Evolutionary conservation across 2,113 vertebrate genomes (phyloP), one percentile per base, ranked within the genome.

Genomic region (Atlantisia rogersi): DNA sequence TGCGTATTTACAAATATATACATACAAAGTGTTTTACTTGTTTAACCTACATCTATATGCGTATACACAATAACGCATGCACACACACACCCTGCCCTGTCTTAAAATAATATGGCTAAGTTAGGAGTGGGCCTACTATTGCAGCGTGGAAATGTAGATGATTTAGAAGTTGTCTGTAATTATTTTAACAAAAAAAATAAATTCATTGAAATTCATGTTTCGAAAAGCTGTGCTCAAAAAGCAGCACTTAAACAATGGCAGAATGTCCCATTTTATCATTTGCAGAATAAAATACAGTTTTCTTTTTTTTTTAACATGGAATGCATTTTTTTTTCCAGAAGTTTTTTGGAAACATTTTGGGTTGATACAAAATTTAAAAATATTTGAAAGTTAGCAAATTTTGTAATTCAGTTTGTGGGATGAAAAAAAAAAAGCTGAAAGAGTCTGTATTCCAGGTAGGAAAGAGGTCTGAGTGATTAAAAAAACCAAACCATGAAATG

Each of bases 1-100:
- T 94, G 67, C 70, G 10, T 77, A 94, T 94, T 96, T 96, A 95
- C 78, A 97, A 93, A 94, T 78, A 93, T 64, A 88, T 63, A 93
- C 79, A 52, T 89, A 90, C 24, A 92, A 89, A 96, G 84, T 82
- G 77, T 91, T 95, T 91, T 44, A 64, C 81, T 95, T 89, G 31
- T 79, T 96, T 95, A 95, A 87, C 83, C 89, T 94, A 91, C 93
- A 96, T 95, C 58, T 96, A 1, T 87, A 96, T 95, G 93, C 92
- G 95, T 94, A 68, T 85, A 64, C 60, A 91, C 60, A 91, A 94
- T 89, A 95, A 95, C 64, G 42, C 44, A 92, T 92, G 73, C 86
- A 76, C 22, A n/a, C 53, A 93, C 77, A 67, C 90, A 39, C 86
- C 95, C 92, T 85, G 32, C 81, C 58, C 69, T 85, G 62, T 31